These are phyloP conservation scores for Brachyhypopomus gauderio DNA, from an alignment of 2,113 vertebrate species.

Conservation along the genomic window DNA sequence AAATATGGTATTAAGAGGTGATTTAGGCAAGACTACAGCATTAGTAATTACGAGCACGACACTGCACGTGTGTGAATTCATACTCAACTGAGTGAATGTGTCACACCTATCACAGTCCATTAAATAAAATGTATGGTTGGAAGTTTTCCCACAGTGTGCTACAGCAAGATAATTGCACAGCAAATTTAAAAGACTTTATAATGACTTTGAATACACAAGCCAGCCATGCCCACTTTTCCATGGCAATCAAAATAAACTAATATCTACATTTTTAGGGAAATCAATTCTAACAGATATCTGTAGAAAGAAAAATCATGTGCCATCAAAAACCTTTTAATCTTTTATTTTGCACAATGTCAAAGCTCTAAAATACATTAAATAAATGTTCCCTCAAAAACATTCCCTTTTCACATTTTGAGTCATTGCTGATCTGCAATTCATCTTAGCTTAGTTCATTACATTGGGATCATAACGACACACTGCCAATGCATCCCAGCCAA, in stretches of 20 bases:
- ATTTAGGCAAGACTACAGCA: background rate
- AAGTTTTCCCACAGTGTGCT: constrained; percentile 20
- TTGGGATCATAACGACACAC: background rate
- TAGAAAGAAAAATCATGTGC: too few relatives aligned
- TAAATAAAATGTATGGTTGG: background rate
- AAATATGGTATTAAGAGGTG: background rate
- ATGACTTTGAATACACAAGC: background rate
- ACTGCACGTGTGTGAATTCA: too few relatives aligned
- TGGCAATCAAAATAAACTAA: too few relatives aligned
- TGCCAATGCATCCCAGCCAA: background rate
- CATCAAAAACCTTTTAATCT: too few relatives aligned
- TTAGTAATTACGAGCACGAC: background rate
- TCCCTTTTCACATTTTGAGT: background rate
- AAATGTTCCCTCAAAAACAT: too few relatives aligned
- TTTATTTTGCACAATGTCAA: too few relatives aligned
- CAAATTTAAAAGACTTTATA: background rate
- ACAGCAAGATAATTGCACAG: background rate
- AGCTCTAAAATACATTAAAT: too few relatives aligned
- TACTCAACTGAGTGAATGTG: background rate
- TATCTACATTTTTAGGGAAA: too few relatives aligned
- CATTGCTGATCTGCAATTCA: background rate
- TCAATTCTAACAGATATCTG: too few relatives aligned
- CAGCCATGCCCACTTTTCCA: background rate
- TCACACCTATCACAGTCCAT: background rate
- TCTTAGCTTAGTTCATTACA: background rate